These are phyloP conservation scores for Australoheros scitulus DNA, from an alignment of 2,113 vertebrate species.

Conservation along the genomic window DNA sequence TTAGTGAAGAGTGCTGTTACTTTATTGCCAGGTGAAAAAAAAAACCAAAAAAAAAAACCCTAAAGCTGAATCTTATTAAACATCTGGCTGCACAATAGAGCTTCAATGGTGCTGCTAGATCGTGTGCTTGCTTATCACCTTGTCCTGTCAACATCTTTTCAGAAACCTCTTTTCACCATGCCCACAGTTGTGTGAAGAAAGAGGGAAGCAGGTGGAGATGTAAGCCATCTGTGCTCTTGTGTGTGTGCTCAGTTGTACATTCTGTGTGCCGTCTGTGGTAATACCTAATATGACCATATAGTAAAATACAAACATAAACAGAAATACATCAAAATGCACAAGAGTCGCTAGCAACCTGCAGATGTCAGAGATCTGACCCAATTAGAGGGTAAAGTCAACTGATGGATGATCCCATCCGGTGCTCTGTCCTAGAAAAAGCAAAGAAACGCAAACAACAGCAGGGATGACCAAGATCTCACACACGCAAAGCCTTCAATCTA, in stretches of 20 bases:
- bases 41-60: neutral
- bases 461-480: slow-evolving; percentile 4
- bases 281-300: neutral
- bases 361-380: slow-evolving; percentile 65
- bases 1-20: neutral
- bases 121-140: slow-evolving; percentile 6
- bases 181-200: neutral
- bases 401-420: slow-evolving; percentile 66
- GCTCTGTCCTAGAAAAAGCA: slow-evolving; percentile 50
- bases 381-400: slow-evolving; percentile 60
- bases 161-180: slow-evolving; percentile 4
- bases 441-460: slow-evolving; percentile 66
- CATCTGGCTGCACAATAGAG: neutral
- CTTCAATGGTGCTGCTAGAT: slow-evolving; percentile 8
- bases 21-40: neutral
- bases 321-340: neutral
- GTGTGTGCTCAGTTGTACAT: neutral
- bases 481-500: slow-evolving; percentile 60
- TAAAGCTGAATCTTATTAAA: neutral
- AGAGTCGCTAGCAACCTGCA: slow-evolving; percentile 38
- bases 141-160: slow-evolving; percentile 8
- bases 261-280: neutral
- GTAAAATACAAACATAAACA: neutral
- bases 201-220: neutral
- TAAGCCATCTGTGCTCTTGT: neutral